Percentiles rank a stretch among this genome's conserved stretches.
phyloP scores from a whole-genome alignment of 1,140 invertebrate species.

The Listronotus oregonensis region DNA sequence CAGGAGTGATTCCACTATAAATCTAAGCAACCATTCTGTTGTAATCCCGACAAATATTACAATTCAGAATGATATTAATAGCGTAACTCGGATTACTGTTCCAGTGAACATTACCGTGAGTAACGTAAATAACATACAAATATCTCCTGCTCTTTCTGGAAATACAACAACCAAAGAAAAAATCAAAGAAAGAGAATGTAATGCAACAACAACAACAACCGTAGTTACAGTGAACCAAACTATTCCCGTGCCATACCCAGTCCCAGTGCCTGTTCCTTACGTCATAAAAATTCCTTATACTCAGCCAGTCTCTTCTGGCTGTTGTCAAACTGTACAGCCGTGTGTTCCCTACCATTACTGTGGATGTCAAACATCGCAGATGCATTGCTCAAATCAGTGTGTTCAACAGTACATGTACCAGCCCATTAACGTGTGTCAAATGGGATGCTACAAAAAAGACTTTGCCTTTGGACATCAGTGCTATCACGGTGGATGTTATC shows the following conservation, averaged over 20 bases:
- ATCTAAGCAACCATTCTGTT: no score
- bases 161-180: not conserved
- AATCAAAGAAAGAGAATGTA: not conserved
- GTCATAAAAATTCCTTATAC: not conserved
- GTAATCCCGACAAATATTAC: no score
- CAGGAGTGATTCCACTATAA: no score
- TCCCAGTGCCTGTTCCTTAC: not conserved
- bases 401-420: not conserved
- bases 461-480: not conserved
- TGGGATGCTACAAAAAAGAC: not conserved
- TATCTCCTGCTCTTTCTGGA: not conserved
- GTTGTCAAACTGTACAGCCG: conserved; percentile 4
- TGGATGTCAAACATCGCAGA: not conserved
- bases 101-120: not conserved
- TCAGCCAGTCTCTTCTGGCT: not conserved
- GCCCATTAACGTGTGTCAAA: conserved; percentile 1
- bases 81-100: not conserved
- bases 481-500: not conserved
- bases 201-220: not conserved
- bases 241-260: not conserved
- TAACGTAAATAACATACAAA: conserved; percentile 4
- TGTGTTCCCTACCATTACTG: conserved; percentile 3
- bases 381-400: not conserved
- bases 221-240: not conserved
- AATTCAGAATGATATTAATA: not conserved